These are phyloP conservation scores for Xenopus petersii DNA, from an alignment of 2,797 vertebrate species.

Conservation along the genomic window DNA sequence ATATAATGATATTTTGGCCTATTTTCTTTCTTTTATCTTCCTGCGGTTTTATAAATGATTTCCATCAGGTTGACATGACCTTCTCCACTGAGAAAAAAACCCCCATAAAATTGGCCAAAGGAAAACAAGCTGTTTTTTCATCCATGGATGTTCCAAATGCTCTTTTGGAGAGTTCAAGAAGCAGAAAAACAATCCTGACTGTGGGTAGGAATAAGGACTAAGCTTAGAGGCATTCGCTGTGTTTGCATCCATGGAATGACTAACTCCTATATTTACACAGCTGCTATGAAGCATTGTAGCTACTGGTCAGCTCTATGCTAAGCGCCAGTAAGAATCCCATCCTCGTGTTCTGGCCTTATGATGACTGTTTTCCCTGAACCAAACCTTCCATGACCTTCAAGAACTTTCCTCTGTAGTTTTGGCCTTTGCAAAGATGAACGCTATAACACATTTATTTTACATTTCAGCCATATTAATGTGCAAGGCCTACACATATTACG, in stretches of 20 bases:
- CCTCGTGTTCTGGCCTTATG: not conserved
- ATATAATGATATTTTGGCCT: not conserved
- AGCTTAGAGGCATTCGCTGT: not conserved
- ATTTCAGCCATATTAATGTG: conserved; percentile 17
- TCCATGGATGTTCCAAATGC: conserved; percentile 24
- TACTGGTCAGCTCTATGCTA: conserved; percentile 14
- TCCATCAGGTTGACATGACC: not conserved
- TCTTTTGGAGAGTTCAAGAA: conserved; percentile 17
- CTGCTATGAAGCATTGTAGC: conserved; percentile 7
- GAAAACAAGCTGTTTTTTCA: conserved; percentile 25
- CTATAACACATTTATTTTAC: not conserved
- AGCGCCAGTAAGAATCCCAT: not conserved
- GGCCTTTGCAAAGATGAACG: not conserved
- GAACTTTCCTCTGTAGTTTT: not conserved
- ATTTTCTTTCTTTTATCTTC: not conserved
- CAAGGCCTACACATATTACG: conserved; percentile 15
- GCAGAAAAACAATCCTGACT: conserved; percentile 28
- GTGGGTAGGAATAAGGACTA: conserved; percentile 1
- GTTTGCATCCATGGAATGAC: conserved; percentile 6
- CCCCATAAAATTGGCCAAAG: not conserved
- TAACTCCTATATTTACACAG: conserved; percentile 22
- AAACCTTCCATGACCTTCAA: not conserved
- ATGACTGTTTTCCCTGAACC: not conserved
- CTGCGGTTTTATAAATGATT: not conserved
- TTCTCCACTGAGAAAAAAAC: not conserved